Conservation (phyloP, 2,888 invertebrate genomes). For the Hedychridium roseum region DNA sequence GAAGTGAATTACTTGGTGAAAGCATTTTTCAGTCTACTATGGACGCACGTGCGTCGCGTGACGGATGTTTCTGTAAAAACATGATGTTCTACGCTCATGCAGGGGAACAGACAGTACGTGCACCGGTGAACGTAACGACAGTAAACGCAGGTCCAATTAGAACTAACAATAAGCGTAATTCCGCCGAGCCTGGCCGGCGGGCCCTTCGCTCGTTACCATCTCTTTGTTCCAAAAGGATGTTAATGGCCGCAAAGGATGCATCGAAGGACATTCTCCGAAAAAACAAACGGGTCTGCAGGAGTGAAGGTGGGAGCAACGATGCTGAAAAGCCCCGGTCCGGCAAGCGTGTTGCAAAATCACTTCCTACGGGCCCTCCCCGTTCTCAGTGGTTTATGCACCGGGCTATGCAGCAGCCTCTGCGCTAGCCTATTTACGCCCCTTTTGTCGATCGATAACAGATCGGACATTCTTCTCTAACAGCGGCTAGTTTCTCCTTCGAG, state of each 20-base stretch:
- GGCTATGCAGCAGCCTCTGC: too few relatives aligned
- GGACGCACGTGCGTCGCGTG: slow-evolving; percentile 11
- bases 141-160: background rate
- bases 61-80: too few relatives aligned
- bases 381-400: too few relatives aligned
- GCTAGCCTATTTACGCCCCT: slow-evolving; percentile 13
- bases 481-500: too few relatives aligned
- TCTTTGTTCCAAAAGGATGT: slow-evolving; percentile 25
- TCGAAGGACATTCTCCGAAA: too few relatives aligned
- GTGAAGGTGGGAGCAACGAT: too few relatives aligned
- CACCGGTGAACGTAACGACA: slow-evolving; percentile 18
- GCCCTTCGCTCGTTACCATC: slow-evolving; percentile 11
- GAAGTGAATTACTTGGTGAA: too few relatives aligned
- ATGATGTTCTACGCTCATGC: too few relatives aligned
- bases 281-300: too few relatives aligned
- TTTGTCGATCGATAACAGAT: slow-evolving; percentile 14
- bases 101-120: slow-evolving; percentile 3
- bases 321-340: too few relatives aligned
- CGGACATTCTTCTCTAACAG: too few relatives aligned
- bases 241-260: too few relatives aligned
- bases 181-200: slow-evolving; percentile 33
- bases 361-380: slow-evolving; percentile 21
- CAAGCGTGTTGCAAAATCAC: slow-evolving; percentile 20
- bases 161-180: slow-evolving; percentile 58
- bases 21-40: slow-evolving; percentile 7